Conservation (phyloP, 53 echinoderm and acorn worm genomes). For the Antedon mediterranea region DNA sequence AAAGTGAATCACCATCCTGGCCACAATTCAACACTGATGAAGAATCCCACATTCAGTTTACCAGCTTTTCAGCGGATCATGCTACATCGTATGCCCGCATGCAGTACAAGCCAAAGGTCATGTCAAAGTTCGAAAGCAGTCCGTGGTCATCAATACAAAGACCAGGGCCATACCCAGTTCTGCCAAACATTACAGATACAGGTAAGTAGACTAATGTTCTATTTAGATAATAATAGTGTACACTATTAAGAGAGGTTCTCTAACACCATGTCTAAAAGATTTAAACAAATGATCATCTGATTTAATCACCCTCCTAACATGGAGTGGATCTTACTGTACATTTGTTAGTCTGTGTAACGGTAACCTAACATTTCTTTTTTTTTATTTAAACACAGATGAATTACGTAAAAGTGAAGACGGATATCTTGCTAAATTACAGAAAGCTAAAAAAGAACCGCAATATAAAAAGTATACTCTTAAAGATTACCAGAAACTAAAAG, state of each 20-base stretch:
- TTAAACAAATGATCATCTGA: too few species aligned
- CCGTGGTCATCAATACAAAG: constrained; percentile 28
- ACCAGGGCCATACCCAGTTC: constrained; percentile 56
- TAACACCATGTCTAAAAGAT: too few species aligned
- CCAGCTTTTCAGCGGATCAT: constrained; percentile 84
- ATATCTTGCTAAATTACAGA: constrained; percentile 55
- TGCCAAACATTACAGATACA: constrained; percentile 51
- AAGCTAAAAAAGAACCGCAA: constrained; percentile 47
- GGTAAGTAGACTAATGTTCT: constrained; percentile 8
- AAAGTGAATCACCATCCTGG: constrained; percentile 8
- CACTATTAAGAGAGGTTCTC: too few species aligned
- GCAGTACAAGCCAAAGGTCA: constrained; percentile 21
- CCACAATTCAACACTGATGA: not conserved
- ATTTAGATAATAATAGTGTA: too few species aligned
- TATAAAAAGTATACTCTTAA: constrained; percentile 87
- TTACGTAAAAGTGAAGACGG: constrained; percentile 70
- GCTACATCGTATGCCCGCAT: constrained; percentile 63
- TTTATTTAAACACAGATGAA: constrained; percentile 12
- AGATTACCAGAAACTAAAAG: constrained; percentile 85
- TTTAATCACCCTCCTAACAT: too few species aligned
- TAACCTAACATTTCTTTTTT: not conserved
- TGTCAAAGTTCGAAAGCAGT: constrained; percentile 34
- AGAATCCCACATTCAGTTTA: constrained; percentile 24
- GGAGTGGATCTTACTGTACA: too few species aligned
- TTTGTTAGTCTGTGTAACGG: too few species aligned